Conservation (phyloP, 2,797 vertebrate species). For the Enteromius thamalakanensis region DNA sequence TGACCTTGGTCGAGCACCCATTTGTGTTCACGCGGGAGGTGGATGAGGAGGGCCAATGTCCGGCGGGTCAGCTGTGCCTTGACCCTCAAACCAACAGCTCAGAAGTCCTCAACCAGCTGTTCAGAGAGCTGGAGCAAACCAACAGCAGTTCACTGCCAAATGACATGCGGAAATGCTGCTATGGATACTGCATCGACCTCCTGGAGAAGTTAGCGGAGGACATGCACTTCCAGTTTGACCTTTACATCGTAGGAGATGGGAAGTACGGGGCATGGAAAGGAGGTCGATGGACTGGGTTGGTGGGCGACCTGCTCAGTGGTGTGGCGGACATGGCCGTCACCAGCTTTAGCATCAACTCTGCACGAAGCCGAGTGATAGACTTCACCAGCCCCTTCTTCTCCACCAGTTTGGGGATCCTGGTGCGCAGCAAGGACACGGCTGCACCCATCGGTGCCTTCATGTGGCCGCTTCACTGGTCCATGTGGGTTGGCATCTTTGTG, state of each 20-base stretch:
- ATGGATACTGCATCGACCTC: conserved; percentile 94
- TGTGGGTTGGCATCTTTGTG: conserved; percentile 95
- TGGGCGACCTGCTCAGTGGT: conserved; percentile 89
- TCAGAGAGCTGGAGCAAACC: conserved; percentile 77
- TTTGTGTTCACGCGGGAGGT: conserved; percentile 91
- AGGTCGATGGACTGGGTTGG: conserved; percentile 90
- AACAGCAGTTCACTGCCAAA: conserved; percentile 73
- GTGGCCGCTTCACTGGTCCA: conserved; percentile 97
- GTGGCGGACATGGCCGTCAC: conserved; percentile 92
- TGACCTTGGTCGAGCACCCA: conserved; percentile 92
- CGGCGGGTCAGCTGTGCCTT: conserved; percentile 89
- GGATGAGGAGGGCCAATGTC: conserved; percentile 88
- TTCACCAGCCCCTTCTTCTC: conserved; percentile 98
- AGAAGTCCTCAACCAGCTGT: conserved; percentile 79
- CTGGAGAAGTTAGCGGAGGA: conserved; percentile 91
- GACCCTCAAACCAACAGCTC: conserved; percentile 86
- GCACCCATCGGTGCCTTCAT: conserved; percentile 93
- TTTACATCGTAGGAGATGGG: conserved; percentile 93
- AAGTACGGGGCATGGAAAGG: conserved; percentile 88
- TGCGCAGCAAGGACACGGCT: conserved; percentile 87
- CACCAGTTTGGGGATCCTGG: conserved; percentile 95
- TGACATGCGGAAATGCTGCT: conserved; percentile 88
- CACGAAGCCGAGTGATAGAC: conserved; percentile 89
- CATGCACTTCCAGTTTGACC: conserved; percentile 88
- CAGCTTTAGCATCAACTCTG: conserved; percentile 95